Evolutionary conservation across 2,113 vertebrate species (phyloP).

Genomic region (Silurus asotus): DNA sequence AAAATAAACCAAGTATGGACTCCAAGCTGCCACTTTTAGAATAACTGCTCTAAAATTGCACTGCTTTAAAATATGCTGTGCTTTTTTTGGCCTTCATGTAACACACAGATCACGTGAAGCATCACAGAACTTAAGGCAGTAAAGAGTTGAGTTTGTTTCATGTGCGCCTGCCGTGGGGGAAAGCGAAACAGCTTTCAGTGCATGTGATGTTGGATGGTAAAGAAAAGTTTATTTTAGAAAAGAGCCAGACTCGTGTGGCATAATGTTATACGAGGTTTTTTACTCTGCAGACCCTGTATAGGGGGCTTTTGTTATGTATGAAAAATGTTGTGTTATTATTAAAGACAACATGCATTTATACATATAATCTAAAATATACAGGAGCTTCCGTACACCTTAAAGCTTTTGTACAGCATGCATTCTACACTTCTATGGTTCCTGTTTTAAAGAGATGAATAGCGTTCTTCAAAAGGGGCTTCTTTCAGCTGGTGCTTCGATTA

Average conservation of each 20-base stretch:
- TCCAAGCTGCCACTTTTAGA: neutral
- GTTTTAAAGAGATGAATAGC: neutral
- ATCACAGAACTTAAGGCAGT: neutral
- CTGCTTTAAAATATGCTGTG: neutral
- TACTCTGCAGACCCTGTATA: neutral
- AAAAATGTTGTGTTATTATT: neutral
- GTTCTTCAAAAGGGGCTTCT: neutral
- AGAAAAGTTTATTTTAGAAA: constrained; percentile 6
- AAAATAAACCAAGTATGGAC: constrained; percentile 14
- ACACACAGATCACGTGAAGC: neutral
- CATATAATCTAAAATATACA: too few relatives aligned
- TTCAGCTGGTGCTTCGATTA: neutral
- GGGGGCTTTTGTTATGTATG: neutral
- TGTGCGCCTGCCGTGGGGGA: neutral
- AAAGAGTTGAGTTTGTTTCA: constrained; percentile 18
- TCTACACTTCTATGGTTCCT: neutral
- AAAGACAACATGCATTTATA: neutral
- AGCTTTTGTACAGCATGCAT: neutral
- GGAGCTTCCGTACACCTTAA: neutral
- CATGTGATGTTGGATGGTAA: neutral
- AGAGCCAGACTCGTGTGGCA: constrained; percentile 20
- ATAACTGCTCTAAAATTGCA: constrained; percentile 16
- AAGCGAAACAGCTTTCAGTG: neutral
- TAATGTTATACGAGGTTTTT: neutral
- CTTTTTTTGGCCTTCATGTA: constrained; percentile 11